Evolutionary conservation across 1,140 invertebrate species (phyloP).

Genomic region (Dendrolimus punctatus): DNA sequence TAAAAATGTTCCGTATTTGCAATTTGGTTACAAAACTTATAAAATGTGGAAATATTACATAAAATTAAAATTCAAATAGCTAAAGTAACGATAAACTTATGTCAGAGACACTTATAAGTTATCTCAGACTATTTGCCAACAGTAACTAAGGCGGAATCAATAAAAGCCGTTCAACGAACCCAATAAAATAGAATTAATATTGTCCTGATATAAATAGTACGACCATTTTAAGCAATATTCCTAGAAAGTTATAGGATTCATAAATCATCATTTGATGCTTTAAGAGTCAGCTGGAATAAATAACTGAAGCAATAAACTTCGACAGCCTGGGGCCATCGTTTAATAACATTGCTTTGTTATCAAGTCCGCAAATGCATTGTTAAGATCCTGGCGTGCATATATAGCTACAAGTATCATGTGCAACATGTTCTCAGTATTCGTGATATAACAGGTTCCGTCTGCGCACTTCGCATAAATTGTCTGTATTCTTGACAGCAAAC

Average conservation of each 20-base stretch:
- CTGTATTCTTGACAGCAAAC: background rate
- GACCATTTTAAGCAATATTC: conserved; percentile 8
- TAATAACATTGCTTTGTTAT: conserved; percentile 18
- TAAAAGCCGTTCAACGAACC: conserved; percentile 28
- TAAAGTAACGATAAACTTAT: too few species aligned
- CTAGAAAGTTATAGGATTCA: conserved; percentile 12
- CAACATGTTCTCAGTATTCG: conserved; percentile 3
- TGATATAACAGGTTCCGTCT: background rate
- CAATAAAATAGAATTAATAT: conserved; percentile 11
- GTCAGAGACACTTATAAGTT: too few species aligned
- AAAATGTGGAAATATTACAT: too few species aligned
- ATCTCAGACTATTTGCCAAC: too few species aligned
- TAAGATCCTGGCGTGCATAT: background rate
- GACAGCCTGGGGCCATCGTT: conserved; percentile 9
- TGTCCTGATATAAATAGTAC: background rate
- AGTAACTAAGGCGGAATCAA: conserved; percentile 6
- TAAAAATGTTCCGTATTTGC: too few species aligned
- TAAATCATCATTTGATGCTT: conserved; percentile 22
- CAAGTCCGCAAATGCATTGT: conserved; percentile 4
- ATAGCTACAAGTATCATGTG: background rate
- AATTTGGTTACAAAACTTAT: too few species aligned
- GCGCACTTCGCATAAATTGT: background rate
- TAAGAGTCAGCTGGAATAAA: conserved; percentile 18
- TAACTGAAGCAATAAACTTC: conserved; percentile 25
- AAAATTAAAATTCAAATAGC: too few species aligned